phyloP scores from a whole-genome alignment of 2,797 vertebrate species.

The Leucoraja ocellata region DNA sequence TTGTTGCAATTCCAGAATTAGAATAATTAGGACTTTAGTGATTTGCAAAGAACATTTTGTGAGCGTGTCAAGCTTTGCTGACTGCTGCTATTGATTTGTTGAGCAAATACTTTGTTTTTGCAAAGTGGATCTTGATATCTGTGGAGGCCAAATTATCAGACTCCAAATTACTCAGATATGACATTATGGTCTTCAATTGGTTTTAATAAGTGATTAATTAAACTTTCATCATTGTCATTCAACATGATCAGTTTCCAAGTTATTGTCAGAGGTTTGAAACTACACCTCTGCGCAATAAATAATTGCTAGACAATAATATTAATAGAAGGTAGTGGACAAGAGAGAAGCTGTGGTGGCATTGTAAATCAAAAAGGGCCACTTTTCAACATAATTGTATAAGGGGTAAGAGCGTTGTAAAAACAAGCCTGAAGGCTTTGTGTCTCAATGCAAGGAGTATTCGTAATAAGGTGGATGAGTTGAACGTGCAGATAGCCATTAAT shows the following conservation, averaged over 20 bases:
- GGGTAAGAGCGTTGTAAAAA: no score
- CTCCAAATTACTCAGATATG: not conserved
- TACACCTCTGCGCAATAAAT: not conserved
- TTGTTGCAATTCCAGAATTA: not conserved
- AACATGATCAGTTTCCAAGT: not conserved
- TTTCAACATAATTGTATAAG: no score
- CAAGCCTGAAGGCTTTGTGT: no score
- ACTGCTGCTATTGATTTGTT: not conserved
- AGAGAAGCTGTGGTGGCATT: not conserved
- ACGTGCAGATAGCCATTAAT: no score
- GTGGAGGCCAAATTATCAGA: not conserved
- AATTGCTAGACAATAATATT: not conserved
- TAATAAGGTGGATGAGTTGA: no score
- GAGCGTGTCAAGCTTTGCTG: not conserved
- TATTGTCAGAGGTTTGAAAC: not conserved
- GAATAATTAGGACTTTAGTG: not conserved
- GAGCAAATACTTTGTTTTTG: not conserved
- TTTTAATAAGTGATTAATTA: not conserved
- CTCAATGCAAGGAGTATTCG: no score
- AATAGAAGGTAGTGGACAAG: not conserved
- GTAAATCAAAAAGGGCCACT: no score
- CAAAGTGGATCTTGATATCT: not conserved
- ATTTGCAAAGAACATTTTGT: not conserved
- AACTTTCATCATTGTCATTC: not conserved
- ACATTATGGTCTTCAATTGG: not conserved